Evolutionary conservation across 2,888 invertebrate species (phyloP), one percentile per base, ranked within the genome.

Genomic region (Gibbula magus): DNA sequence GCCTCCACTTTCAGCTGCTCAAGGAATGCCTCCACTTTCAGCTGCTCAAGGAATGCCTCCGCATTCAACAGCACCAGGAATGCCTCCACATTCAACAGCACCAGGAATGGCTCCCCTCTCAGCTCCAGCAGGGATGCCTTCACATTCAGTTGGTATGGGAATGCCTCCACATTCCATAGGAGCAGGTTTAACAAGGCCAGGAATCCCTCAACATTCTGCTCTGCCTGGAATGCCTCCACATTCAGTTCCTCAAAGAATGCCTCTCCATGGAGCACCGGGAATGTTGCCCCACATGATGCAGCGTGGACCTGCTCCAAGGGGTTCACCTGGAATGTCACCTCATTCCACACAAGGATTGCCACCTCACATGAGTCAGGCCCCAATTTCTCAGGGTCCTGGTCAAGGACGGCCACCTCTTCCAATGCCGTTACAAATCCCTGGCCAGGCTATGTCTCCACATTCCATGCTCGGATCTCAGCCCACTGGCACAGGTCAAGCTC

Each of bases 171-270:
- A 78, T 20, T 51, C 70, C 20, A 45, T 45, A 1, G 45, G 45
- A 45, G 4, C 75, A 73, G 20, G 20, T 18, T n/a, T 73, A 25
- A 25, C 51, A 39, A 45, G 22, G 18, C 39, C 70, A 67, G 66
- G 56, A 22, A 51, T 61, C 73, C 61, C 70, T 5, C 77, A 80
- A 81, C 52, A 53, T 67, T 39, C 79, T 66, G 10, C 56, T 77
- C 70, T 81, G 78, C 78, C 18, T 67, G 22, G 54, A 25, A 78
- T 52, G 20, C 25, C 52, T 29, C 67, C 75, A 2, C 20, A 32
- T 18, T 70, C 35, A 54, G 70, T 39, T 56, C n/a, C 45, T n/a
- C 53, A 70, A 51, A 73, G 74, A 54, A 61, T 75, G 52, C 78
- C 77, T 29, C 45, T 51, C 66, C 22, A n/a, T 16, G 35, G 70